Evolutionary conservation across 2,797 vertebrate genomes (phyloP).

Genomic region (Chiloscyllium punctatum): DNA sequence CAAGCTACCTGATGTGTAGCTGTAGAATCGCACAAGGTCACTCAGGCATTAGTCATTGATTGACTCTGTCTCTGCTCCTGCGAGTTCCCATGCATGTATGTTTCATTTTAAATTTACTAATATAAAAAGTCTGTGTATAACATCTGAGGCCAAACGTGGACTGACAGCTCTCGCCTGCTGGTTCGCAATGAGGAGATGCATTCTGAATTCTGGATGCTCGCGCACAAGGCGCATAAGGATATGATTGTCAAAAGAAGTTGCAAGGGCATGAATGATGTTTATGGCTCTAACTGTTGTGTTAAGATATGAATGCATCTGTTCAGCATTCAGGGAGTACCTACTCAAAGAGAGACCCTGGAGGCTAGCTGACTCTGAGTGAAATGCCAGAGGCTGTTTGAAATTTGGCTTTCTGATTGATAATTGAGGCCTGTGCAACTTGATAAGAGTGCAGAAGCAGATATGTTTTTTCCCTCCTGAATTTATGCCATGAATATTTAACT

Average conservation of each 20-base stretch:
- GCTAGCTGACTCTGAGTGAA: not conserved
- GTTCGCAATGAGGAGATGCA: not conserved
- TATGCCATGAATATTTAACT: not conserved
- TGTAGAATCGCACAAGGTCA: not conserved
- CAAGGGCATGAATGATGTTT: constrained; percentile 19
- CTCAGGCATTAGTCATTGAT: not conserved
- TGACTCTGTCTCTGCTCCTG: not conserved
- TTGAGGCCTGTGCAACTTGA: constrained; percentile 8
- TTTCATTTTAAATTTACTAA: not conserved
- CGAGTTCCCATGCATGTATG: not conserved
- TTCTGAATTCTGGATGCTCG: not conserved
- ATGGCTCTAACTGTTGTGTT: not conserved
- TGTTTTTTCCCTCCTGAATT: not conserved
- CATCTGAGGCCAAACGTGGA: not conserved
- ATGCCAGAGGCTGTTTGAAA: constrained; percentile 5
- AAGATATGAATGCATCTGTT: constrained; percentile 19
- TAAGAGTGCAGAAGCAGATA: constrained; percentile 9
- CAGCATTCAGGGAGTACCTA: not conserved
- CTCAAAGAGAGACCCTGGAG: not conserved
- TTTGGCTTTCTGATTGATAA: not conserved
- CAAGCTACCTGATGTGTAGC: not conserved
- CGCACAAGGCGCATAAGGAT: not conserved
- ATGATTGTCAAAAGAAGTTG: constrained; percentile 3
- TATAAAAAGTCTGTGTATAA: not conserved
- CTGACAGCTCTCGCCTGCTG: not conserved